phyloP scores from a whole-genome alignment of 2,113 vertebrate genomes.

The Macheiramphus alcinus region DNA sequence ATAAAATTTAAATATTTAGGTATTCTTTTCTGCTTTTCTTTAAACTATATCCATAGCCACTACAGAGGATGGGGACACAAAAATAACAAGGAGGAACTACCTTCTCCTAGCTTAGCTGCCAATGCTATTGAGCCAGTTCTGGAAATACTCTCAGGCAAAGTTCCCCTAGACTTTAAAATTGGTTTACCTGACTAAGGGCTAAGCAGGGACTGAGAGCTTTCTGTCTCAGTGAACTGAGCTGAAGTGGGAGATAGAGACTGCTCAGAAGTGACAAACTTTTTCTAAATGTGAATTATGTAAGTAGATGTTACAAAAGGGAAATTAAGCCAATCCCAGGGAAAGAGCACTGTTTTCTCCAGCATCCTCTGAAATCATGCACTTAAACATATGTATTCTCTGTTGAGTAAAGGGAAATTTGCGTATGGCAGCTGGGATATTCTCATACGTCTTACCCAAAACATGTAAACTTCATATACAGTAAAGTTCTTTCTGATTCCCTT shows the following conservation, averaged over 20 bases:
- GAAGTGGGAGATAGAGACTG: not conserved
- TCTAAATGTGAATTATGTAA: not conserved
- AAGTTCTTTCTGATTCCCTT: not conserved
- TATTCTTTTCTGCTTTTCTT: not conserved
- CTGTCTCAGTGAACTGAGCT: not conserved
- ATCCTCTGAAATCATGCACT: not conserved
- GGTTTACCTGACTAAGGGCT: not conserved
- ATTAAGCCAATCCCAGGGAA: not conserved
- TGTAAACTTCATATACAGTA: not conserved
- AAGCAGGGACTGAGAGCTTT: not conserved
- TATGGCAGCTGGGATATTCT: not conserved
- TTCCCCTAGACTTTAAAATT: not conserved
- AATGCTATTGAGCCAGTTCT: not conserved
- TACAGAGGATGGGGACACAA: not conserved
- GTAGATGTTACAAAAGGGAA: not conserved
- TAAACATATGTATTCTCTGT: not conserved
- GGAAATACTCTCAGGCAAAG: not conserved
- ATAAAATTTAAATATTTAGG: not conserved
- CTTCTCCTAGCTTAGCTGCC: not conserved
- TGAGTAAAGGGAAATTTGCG: not conserved
- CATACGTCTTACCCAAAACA: not conserved
- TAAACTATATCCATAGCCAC: not conserved
- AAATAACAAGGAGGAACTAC: not conserved
- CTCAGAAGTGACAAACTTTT: not conserved
- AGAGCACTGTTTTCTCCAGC: not conserved